A percentile compares a stretch with the other conserved stretches of the same genome.
These are phyloP conservation scores for Hydraecia micacea DNA, from an alignment of 2,888 invertebrate genomes.

Conservation along the genomic window DNA sequence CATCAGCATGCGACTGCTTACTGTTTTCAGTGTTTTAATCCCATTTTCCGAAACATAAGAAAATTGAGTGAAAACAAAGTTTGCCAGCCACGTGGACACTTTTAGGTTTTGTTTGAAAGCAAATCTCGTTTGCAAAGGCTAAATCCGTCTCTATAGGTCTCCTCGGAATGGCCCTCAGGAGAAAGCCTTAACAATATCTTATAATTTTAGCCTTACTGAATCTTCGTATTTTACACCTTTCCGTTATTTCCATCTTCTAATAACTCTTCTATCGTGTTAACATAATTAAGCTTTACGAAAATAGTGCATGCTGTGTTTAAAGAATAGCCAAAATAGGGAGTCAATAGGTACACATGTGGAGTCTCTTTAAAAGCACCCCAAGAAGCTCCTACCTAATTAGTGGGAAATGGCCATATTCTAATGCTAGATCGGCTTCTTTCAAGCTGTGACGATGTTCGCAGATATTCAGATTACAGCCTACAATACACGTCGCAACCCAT, in stretches of 20 bases:
- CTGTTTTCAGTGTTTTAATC: not conserved
- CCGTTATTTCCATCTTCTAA: no score
- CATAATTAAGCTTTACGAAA: not conserved
- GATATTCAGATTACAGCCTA: conserved; percentile 30
- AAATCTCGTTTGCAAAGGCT: not conserved
- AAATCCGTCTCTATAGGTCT: not conserved
- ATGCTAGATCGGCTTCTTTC: not conserved
- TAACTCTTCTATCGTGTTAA: not conserved
- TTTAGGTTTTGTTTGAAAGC: not conserved
- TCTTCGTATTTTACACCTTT: not conserved
- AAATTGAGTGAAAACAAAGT: not conserved
- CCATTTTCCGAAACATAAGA: not conserved
- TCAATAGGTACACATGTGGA: not conserved
- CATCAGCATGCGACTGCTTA: not conserved
- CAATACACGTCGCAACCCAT: conserved; percentile 17
- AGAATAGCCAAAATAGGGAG: not conserved
- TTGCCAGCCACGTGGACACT: not conserved
- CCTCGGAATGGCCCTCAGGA: not conserved
- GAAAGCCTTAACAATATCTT: not conserved
- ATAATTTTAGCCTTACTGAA: not conserved
- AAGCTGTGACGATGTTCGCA: conserved; percentile 6
- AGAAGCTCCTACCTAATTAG: not conserved
- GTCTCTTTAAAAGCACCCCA: not conserved
- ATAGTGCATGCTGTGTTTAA: not conserved
- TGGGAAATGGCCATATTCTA: not conserved